Percentiles rank a stretch among this genome's conserved stretches.
These are phyloP conservation scores for Lomographa bimaculata DNA, from an alignment of 2,888 invertebrate genomes.

Conservation along the genomic window DNA sequence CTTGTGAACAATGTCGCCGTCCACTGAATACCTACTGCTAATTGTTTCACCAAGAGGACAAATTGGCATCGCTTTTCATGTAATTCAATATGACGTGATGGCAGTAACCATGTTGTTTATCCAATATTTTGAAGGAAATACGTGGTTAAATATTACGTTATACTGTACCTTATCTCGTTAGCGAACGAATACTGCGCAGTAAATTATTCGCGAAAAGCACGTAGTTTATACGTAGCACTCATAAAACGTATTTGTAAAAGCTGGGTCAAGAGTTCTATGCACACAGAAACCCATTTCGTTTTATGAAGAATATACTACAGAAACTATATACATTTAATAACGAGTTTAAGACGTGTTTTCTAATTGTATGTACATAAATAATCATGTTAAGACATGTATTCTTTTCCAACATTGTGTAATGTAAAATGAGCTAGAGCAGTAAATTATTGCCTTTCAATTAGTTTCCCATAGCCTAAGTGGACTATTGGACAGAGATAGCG, in stretches of 20 bases:
- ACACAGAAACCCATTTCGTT: neutral
- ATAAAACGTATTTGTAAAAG: slow-evolving; percentile 19
- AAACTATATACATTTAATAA: no score
- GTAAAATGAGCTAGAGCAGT: no score
- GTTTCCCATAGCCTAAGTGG: no score
- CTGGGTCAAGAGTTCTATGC: slow-evolving; percentile 7
- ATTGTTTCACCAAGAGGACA: slow-evolving; percentile 47
- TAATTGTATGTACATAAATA: no score
- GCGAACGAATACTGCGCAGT: slow-evolving; percentile 24
- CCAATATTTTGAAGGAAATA: slow-evolving; percentile 8
- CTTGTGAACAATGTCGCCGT: slow-evolving; percentile 55
- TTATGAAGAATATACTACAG: no score
- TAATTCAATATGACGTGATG: no score
- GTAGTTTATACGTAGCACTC: slow-evolving; percentile 17
- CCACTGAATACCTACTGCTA: slow-evolving; percentile 53
- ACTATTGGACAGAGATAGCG: no score
- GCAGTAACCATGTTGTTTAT: no score
- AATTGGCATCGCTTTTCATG: slow-evolving; percentile 26
- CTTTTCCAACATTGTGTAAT: no score
- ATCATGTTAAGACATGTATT: no score
- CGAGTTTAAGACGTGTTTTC: no score
- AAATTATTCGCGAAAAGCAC: slow-evolving; percentile 20
- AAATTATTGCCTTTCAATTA: no score
- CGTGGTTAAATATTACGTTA: slow-evolving; percentile 14
- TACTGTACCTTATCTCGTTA: slow-evolving; percentile 13